Evolutionary conservation across 2,797 vertebrate species (phyloP).

Genomic region (Chaetodon trifasciatus): DNA sequence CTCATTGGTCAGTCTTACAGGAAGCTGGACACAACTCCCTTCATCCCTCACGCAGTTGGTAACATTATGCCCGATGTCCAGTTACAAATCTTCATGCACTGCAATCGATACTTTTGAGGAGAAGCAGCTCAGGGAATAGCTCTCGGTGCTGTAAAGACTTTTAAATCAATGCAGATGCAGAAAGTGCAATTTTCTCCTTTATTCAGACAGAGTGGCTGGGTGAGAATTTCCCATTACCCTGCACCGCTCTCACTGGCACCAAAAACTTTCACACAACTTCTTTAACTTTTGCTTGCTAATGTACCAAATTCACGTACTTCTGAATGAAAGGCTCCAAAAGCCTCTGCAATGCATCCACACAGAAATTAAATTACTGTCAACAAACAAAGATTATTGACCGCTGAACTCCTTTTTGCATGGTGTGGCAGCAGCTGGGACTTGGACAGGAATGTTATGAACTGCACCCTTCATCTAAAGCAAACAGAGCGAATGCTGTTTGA

Average conservation of each 20-base stretch:
- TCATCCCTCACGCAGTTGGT: constrained; percentile 26
- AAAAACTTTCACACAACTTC: constrained; percentile 6
- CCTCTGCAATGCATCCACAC: neutral
- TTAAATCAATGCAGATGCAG: constrained; percentile 52
- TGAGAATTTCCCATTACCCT: constrained; percentile 18
- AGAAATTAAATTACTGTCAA: constrained; percentile 12
- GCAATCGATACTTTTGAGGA: constrained; percentile 45
- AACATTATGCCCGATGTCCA: constrained; percentile 32
- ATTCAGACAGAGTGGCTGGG: constrained; percentile 25
- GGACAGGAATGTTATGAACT: neutral
- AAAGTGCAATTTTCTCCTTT: constrained; percentile 31
- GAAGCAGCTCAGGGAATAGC: constrained; percentile 27
- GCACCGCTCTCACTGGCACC: constrained; percentile 2
- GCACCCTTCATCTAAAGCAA: constrained; percentile 11
- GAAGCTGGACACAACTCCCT: constrained; percentile 35
- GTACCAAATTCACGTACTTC: neutral
- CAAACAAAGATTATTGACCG: neutral
- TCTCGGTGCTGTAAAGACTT: constrained; percentile 14
- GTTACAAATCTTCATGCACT: constrained; percentile 31
- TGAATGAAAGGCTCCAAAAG: neutral
- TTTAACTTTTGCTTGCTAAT: neutral
- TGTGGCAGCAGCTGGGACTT: constrained; percentile 17
- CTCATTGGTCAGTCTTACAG: constrained; percentile 39
- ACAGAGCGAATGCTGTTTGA: constrained; percentile 20
- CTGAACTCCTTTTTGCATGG: neutral